Conservation (phyloP, 2,113 vertebrate genomes). For the Fulmarus glacialis region DNA sequence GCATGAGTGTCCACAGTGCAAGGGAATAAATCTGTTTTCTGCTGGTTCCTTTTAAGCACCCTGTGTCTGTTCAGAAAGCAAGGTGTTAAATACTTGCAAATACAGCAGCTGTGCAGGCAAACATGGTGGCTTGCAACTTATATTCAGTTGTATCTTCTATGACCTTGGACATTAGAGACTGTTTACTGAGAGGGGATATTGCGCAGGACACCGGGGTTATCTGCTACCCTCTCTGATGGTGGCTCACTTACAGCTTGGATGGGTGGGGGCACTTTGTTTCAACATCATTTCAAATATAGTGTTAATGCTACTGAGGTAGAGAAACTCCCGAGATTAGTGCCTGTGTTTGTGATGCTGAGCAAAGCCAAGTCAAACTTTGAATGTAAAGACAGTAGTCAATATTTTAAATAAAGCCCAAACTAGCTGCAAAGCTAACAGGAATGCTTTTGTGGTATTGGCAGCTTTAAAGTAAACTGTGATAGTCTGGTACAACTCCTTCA, state of each 20-base stretch:
- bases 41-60: background rate
- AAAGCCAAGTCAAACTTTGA: conserved; percentile 43
- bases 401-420: conserved; percentile 9
- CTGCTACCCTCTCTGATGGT: background rate
- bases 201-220: background rate
- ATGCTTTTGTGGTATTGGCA: background rate
- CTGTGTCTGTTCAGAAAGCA: background rate
- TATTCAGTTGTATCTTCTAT: background rate
- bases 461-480: background rate
- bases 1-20: accelerated
- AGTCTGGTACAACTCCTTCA: background rate
- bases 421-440: background rate
- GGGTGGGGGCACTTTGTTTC: background rate
- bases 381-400: conserved; percentile 31
- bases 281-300: background rate
- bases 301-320: background rate
- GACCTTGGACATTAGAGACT: background rate
- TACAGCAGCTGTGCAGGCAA: background rate
- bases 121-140: background rate
- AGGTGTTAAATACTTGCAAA: conserved; percentile 5
- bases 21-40: background rate
- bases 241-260: background rate
- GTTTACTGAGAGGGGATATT: background rate
- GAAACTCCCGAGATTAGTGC: background rate
- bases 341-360: background rate